Conservation (phyloP, 2,113 vertebrate genomes). For the Gasterosteus aculeatus region DNA sequence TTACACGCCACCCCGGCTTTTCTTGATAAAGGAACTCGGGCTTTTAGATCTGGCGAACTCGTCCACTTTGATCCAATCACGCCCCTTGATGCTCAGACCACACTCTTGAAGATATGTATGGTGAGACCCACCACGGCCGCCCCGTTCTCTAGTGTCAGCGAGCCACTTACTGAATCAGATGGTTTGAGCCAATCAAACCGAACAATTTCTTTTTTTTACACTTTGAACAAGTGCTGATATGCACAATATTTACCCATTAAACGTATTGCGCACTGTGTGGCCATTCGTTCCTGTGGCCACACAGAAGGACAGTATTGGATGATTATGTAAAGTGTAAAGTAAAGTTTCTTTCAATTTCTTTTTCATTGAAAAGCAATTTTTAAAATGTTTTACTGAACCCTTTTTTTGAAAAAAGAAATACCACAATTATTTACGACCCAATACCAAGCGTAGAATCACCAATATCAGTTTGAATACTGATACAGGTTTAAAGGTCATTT, state of each 20-base stretch:
- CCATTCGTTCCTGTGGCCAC: neutral
- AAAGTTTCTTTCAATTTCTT: no score
- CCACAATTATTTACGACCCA: neutral
- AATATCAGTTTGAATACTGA: neutral
- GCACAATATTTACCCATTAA: neutral
- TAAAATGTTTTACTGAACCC: neutral
- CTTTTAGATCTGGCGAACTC: constrained; percentile 52
- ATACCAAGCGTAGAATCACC: neutral
- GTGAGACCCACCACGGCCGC: constrained; percentile 16
- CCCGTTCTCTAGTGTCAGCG: constrained; percentile 17
- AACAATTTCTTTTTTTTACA: neutral
- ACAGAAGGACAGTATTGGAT: neutral
- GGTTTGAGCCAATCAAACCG: neutral
- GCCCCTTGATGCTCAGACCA: constrained; percentile 43
- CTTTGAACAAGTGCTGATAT: neutral
- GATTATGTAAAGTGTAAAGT: neutral
- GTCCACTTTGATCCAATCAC: constrained; percentile 59
- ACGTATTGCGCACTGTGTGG: neutral
- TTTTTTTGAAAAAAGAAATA: neutral
- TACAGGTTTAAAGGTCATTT: neutral
- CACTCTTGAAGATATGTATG: constrained; percentile 51
- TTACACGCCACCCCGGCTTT: constrained; percentile 54
- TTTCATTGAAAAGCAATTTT: neutral
- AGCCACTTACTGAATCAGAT: constrained; percentile 24
- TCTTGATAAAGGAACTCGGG: constrained; percentile 58